Evolutionary conservation across 92 coral and sea anemone genomes (phyloP), one percentile per base, ranked within the genome.

Genomic region (Epizoanthus rinbou): DNA sequence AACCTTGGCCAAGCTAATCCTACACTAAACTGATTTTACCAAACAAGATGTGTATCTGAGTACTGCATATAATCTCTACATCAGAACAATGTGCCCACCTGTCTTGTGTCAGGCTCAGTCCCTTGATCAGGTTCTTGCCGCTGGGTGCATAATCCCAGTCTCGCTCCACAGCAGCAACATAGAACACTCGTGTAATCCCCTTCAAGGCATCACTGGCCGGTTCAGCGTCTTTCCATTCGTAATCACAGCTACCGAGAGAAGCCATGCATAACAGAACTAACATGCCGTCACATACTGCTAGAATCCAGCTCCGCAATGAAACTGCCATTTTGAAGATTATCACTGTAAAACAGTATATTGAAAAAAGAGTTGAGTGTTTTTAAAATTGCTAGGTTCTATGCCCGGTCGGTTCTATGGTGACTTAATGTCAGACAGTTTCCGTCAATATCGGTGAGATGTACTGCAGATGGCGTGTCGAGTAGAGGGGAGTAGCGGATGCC

Each of bases 61-160:
- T 3, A 18, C 31, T 6, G 15, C 33, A 22, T 15, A 18, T 17
- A 37, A 47, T 10, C 11, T 1, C 31, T 5, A 15, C 15, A 19
- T 18, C 9, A 22, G 7, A 5, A 57, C 24, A 21, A 4, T 68
- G 28, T 53, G 47, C 80, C 33, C 62, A 86, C 94, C 85, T 73
- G 85, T 91, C 92, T 1, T 82, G 64, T 15, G 74, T 86, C 71
- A 91, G 73, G 9, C 69, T 37, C 7, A 66, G 15, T 74, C 94
- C 94, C 25, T 79, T 86, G 2, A 86, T 33, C 31, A 35, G 75
- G 66, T 89, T 89, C 25, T 60, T 68, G 1, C 92, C 91, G 35
- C 83, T 86, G 0, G 95, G 95, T 0, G 90, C 95, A 53, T 91
- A 91, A 56, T 91, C 85, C 95, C 95, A 91, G 10, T 68, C 89